A percentile compares a stretch with the other conserved stretches of the same genome.
phyloP scores from a whole-genome alignment of 2,797 vertebrate species.

The Dendrocincla fuliginosa region DNA sequence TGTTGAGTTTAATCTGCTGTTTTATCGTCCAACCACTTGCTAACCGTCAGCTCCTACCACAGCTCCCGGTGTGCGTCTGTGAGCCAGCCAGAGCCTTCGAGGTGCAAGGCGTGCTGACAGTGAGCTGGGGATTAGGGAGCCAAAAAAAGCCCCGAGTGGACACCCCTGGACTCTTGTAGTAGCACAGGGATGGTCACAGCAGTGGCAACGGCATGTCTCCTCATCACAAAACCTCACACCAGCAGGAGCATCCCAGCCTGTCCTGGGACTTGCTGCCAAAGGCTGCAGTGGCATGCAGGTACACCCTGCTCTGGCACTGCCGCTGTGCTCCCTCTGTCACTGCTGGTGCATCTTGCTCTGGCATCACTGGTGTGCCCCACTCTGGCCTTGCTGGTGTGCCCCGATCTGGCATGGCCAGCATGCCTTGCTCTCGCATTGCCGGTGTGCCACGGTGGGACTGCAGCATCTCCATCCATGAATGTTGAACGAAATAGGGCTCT shows the following conservation, averaged over 20 bases:
- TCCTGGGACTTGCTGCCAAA: neutral
- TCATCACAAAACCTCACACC: accelerated
- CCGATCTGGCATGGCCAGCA: neutral
- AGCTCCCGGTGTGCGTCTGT: accelerated
- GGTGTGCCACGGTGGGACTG: neutral
- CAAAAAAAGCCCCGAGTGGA: neutral
- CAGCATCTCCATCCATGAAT: constrained; percentile 8
- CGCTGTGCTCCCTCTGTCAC: neutral
- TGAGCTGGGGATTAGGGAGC: neutral
- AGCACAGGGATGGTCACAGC: neutral
- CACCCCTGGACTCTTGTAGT: neutral
- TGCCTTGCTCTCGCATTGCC: neutral
- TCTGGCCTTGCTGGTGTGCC: accelerated
- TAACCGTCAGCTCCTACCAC: neutral
- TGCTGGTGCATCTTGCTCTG: neutral
- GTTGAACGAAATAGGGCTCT: constrained; percentile 5
- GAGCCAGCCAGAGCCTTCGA: neutral
- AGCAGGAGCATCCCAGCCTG: neutral
- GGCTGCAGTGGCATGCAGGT: accelerated
- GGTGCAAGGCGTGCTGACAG: neutral
- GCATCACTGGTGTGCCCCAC: too few species aligned
- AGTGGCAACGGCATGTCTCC: neutral
- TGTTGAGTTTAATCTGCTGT: constrained; percentile 9
- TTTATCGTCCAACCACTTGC: neutral
- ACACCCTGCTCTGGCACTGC: neutral